Evolutionary conservation across 2,888 invertebrate genomes (phyloP).

Genomic region (Steinernema hermaphroditum): DNA sequence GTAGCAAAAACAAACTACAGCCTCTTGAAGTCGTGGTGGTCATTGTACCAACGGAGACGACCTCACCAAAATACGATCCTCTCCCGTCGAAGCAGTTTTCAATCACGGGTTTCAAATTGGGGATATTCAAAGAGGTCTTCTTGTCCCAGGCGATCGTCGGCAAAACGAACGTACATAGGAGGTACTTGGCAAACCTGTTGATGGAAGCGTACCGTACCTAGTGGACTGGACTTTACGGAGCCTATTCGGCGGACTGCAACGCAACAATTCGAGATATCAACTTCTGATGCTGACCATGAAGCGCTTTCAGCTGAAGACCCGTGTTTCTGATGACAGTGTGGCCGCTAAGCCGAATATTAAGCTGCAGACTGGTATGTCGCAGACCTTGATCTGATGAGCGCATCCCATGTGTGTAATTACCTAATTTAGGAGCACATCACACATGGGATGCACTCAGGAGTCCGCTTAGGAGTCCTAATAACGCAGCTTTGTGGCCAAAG

Average conservation of each 20-base stretch:
- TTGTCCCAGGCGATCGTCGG: neutral
- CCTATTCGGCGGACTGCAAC: neutral
- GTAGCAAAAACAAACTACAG: no score
- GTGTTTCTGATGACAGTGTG: no score
- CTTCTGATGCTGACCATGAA: neutral
- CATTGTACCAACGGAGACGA: no score
- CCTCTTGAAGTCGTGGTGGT: no score
- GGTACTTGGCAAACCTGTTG: neutral
- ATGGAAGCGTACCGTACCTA: neutral
- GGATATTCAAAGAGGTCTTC: neutral
- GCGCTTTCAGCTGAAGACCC: neutral
- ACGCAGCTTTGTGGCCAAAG: no score
- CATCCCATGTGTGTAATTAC: no score
- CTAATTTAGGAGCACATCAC: no score
- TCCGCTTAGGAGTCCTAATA: no score
- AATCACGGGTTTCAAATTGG: neutral
- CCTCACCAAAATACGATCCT: neutral
- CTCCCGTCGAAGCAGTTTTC: neutral
- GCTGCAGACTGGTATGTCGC: no score
- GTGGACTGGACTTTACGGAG: neutral
- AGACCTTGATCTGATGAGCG: no score
- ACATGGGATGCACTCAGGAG: no score
- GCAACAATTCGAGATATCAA: neutral
- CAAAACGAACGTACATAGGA: neutral
- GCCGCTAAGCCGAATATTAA: no score